phyloP scores from a whole-genome alignment of 2,888 invertebrate genomes.

The Ectemnius continuus region DNA sequence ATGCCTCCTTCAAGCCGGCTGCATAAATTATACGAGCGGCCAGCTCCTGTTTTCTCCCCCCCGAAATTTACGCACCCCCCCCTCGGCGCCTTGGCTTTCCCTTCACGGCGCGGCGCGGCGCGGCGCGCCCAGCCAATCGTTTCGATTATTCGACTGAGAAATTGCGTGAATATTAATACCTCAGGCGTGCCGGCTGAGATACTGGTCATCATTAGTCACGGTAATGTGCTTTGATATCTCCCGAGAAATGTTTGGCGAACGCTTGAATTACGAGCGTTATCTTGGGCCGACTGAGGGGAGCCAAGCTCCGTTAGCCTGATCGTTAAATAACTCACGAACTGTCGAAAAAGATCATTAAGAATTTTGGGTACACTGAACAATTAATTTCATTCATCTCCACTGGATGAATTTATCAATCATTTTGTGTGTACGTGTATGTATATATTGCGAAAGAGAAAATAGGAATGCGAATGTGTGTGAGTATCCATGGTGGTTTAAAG shows the following conservation, averaged over 20 bases:
- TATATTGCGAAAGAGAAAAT: too few species aligned
- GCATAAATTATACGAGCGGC: neutral
- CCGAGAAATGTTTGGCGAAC: neutral
- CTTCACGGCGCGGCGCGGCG: neutral
- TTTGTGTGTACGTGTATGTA: too few species aligned
- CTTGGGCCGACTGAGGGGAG: neutral
- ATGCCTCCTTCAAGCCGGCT: neutral
- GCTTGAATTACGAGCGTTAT: neutral
- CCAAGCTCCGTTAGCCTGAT: neutral
- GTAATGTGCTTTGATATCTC: constrained; percentile 6
- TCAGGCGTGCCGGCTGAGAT: neutral
- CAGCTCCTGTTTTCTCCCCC: neutral
- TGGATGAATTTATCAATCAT: too few species aligned
- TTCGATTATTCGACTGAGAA: constrained; percentile 2
- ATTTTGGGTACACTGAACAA: too few species aligned
- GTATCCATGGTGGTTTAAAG: too few species aligned
- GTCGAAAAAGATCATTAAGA: neutral
- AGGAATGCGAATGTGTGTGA: too few species aligned
- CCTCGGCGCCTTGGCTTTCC: neutral
- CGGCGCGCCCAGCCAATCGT: neutral
- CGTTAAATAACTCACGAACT: neutral
- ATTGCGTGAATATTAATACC: constrained; percentile 3
- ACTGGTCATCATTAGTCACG: neutral
- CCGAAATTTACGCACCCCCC: neutral
- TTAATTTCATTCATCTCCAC: too few species aligned